phyloP scores from a whole-genome alignment of 2,113 vertebrate species.

The Chaenogobius annularis region DNA sequence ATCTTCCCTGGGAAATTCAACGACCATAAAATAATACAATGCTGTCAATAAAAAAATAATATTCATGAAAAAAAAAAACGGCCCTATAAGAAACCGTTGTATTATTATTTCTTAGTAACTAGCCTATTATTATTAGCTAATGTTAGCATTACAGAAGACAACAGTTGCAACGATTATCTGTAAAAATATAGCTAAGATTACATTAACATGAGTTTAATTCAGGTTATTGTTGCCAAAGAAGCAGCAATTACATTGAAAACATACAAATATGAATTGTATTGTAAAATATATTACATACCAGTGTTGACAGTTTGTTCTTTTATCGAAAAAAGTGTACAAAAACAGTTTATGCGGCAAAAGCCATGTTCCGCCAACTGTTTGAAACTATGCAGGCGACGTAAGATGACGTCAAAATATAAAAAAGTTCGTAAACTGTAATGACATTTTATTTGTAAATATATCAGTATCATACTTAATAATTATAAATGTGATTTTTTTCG shows the following conservation, averaged over 20 bases:
- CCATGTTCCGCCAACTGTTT: not conserved
- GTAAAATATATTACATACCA: not conserved
- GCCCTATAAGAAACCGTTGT: not conserved
- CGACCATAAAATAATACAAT: not conserved
- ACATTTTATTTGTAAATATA: not conserved
- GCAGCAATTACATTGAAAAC: not conserved
- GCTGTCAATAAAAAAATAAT: not conserved
- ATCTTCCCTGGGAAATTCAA: conserved; percentile 6
- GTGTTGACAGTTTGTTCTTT: not conserved
- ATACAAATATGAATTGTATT: not conserved
- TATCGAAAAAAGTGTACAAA: not conserved
- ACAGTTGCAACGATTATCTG: not conserved
- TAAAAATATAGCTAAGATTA: not conserved
- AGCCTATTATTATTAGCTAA: not conserved
- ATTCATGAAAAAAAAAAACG: not conserved
- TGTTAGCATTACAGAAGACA: not conserved
- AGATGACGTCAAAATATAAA: not conserved
- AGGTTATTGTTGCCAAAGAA: not conserved
- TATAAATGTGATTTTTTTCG: not conserved
- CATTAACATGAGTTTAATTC: not conserved
- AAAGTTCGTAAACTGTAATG: not conserved
- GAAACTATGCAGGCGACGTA: not conserved
- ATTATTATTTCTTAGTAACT: not conserved
- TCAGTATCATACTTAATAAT: not conserved
- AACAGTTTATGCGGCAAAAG: not conserved